A percentile compares a stretch with the other conserved stretches of the same genome.
Conservation (phyloP, 2,888 invertebrate species). For the Volucella inflata region DNA sequence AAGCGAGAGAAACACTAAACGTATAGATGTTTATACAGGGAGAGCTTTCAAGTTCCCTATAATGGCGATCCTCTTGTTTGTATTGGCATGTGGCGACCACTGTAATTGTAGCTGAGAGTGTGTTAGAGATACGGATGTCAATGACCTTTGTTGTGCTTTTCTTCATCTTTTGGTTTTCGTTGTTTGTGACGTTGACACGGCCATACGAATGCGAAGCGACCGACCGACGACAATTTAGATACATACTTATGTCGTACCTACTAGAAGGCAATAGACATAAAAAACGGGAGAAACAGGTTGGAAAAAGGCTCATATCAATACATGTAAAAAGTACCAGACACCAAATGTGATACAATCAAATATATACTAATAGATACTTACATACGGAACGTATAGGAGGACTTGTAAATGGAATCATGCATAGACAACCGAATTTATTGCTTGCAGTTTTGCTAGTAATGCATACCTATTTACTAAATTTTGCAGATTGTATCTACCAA, state of each 20-base stretch:
- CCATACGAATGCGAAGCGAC: slow-evolving; percentile 36
- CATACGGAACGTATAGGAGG: too few relatives aligned
- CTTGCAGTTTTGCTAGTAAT: too few relatives aligned
- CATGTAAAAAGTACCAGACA: neutral
- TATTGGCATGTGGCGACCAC: neutral
- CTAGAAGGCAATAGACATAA: slow-evolving; percentile 69
- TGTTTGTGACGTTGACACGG: slow-evolving; percentile 59
- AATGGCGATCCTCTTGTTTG: slow-evolving; percentile 61
- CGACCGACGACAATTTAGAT: slow-evolving; percentile 59
- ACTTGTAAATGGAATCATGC: too few relatives aligned
- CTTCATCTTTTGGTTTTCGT: slow-evolving; percentile 67
- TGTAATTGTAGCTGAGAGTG: slow-evolving; percentile 58
- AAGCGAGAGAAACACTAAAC: slow-evolving; percentile 51
- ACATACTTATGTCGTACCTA: too few relatives aligned
- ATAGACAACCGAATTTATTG: too few relatives aligned
- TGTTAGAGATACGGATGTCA: slow-evolving; percentile 68
- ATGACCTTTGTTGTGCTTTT: slow-evolving; percentile 73
- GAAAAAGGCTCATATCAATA: slow-evolving; percentile 22
- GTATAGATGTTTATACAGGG: slow-evolving; percentile 28
- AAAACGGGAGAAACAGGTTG: slow-evolving; percentile 66
- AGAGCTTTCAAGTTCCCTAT: slow-evolving; percentile 24
- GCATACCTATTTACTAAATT: too few relatives aligned
- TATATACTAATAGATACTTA: too few relatives aligned
- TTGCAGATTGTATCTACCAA: too few relatives aligned
- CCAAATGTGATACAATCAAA: too few relatives aligned